Evolutionary conservation across 2,888 invertebrate species (phyloP).

Genomic region (Nudaria mundana): DNA sequence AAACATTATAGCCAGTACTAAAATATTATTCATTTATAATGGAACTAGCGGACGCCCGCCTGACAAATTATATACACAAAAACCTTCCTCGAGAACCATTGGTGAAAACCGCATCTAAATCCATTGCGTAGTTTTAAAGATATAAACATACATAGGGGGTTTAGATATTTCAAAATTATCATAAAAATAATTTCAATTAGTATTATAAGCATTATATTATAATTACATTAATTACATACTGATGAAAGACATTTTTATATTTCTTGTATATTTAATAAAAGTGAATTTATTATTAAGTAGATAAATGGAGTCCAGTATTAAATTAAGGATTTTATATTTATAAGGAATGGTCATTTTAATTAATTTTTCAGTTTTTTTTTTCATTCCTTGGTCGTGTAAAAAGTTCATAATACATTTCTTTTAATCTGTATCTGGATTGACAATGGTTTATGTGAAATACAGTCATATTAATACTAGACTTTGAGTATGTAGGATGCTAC

Average conservation of each 20-base stretch:
- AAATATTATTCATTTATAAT: too few relatives aligned
- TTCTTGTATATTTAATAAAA: slow-evolving; percentile 30
- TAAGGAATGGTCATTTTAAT: slow-evolving; percentile 31
- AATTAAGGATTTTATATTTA: slow-evolving; percentile 31
- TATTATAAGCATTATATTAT: too few relatives aligned
- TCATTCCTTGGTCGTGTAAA: slow-evolving; percentile 31
- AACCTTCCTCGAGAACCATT: too few relatives aligned
- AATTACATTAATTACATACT: slow-evolving; percentile 32
- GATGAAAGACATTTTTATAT: slow-evolving; percentile 53
- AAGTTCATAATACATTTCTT: background rate
- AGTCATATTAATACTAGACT: background rate
- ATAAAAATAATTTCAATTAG: too few relatives aligned
- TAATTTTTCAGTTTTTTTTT: slow-evolving; percentile 20
- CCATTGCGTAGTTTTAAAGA: too few relatives aligned
- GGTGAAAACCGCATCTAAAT: too few relatives aligned
- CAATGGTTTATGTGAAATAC: slow-evolving; percentile 18
- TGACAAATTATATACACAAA: too few relatives aligned
- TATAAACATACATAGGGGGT: too few relatives aligned
- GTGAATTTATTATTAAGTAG: slow-evolving; percentile 41
- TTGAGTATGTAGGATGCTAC: background rate
- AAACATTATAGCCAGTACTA: too few relatives aligned
- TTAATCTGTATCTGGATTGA: background rate
- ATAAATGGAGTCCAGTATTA: slow-evolving; percentile 49
- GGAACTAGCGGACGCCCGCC: too few relatives aligned
- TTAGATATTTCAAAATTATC: background rate